Percentiles rank a stretch among this genome's conserved stretches.
Conservation (phyloP, 2,113 vertebrate species). For the Tursiops truncatus region DNA sequence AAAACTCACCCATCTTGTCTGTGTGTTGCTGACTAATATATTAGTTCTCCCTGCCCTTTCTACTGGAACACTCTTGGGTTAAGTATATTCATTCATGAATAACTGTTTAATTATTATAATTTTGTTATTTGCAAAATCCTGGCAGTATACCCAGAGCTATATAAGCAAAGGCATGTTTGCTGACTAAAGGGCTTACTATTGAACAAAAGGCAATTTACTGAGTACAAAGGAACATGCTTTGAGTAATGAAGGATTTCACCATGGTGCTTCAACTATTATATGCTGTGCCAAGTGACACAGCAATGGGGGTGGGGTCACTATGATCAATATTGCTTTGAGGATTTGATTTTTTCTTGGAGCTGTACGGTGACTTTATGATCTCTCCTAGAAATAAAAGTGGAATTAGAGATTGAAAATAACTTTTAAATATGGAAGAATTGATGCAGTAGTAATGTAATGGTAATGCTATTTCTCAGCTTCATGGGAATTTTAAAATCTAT, state of each 20-base stretch:
- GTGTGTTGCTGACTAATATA: conserved; percentile 41
- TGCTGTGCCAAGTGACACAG: not conserved
- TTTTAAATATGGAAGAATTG: conserved; percentile 1
- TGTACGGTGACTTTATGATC: not conserved
- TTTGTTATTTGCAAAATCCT: conserved; percentile 58
- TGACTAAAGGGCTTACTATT: conserved; percentile 36
- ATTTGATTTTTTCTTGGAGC: not conserved
- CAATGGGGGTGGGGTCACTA: not conserved
- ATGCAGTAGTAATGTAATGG: not conserved
- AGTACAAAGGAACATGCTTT: not conserved
- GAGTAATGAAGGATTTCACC: not conserved
- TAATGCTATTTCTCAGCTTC: not conserved
- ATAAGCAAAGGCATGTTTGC: conserved; percentile 50
- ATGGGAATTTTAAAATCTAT: not conserved
- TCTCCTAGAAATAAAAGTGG: not conserved
- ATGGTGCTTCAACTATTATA: not conserved
- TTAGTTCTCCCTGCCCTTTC: conserved; percentile 32
- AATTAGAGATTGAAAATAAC: not conserved
- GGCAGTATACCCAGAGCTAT: conserved; percentile 19
- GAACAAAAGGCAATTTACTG: not conserved
- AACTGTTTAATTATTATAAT: conserved; percentile 67
- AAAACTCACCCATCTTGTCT: not conserved
- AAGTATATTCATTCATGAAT: conserved; percentile 63
- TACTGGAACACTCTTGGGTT: conserved; percentile 49
- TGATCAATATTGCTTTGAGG: conserved; percentile 1